Percentiles rank a stretch among this genome's conserved stretches.
Evolutionary conservation across 1,140 invertebrate genomes (phyloP).

Genomic region (Magallana ariakensis): DNA sequence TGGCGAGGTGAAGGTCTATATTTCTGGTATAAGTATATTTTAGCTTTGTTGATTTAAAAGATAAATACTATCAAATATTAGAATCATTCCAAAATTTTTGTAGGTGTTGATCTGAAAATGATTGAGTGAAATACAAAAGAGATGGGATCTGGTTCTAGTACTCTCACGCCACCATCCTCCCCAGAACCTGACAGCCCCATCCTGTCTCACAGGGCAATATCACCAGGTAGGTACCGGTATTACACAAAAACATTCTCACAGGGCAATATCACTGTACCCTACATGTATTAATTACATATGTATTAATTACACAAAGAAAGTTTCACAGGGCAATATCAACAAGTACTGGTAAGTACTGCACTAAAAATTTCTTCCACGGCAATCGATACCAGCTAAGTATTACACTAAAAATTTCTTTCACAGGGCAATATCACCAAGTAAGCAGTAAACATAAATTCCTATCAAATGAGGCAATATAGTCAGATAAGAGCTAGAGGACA

Average conservation of each 20-base stretch:
- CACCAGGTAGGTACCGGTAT: background rate
- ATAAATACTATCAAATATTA: too few relatives aligned
- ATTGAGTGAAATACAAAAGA: background rate
- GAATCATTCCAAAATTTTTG: background rate
- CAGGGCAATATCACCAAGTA: background rate
- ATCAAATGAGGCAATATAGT: too few relatives aligned
- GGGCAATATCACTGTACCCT: too few relatives aligned
- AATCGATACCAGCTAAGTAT: too few relatives aligned
- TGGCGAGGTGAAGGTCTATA: too few relatives aligned
- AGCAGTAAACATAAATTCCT: too few relatives aligned
- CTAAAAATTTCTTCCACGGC: too few relatives aligned
- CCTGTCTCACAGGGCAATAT: constrained; percentile 6
- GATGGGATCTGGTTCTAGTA: constrained; percentile 56
- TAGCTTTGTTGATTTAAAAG: too few relatives aligned
- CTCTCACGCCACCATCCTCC: constrained; percentile 53
- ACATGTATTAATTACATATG: too few relatives aligned
- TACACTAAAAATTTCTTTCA: background rate
- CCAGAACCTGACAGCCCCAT: constrained; percentile 52
- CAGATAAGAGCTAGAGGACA: too few relatives aligned
- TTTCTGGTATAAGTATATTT: too few relatives aligned
- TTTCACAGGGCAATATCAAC: background rate
- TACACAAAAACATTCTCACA: too few relatives aligned
- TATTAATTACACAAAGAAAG: background rate
- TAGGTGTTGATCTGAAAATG: constrained; percentile 20
- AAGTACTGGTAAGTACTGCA: background rate